Conservation (phyloP, 2,113 vertebrate species). For the Toxotes chatareus region DNA sequence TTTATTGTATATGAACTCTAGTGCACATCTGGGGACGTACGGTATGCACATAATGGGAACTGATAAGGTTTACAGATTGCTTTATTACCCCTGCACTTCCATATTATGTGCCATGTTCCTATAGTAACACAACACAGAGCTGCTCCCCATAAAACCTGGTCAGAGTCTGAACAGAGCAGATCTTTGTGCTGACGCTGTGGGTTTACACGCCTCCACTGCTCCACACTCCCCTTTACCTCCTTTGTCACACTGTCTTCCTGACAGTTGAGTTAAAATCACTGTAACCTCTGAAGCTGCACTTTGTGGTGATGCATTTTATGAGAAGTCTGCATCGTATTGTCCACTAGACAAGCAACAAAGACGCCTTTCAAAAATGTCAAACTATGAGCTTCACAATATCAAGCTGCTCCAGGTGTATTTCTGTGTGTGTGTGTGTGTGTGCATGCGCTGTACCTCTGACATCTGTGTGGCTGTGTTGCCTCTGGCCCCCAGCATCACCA, state of each 20-base stretch:
- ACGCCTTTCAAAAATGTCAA: background rate
- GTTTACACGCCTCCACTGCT: background rate
- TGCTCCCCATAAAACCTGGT: background rate
- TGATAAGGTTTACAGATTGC: slow-evolving; percentile 33
- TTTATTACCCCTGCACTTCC: slow-evolving; percentile 26
- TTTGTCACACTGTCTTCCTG: background rate
- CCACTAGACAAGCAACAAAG: background rate
- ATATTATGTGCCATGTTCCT: slow-evolving; percentile 6
- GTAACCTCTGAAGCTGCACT: too few species aligned
- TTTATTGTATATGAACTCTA: too few species aligned
- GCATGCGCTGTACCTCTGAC: slow-evolving; percentile 83
- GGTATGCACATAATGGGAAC: slow-evolving; percentile 8
- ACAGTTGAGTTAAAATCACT: too few species aligned
- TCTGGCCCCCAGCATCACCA: slow-evolving; percentile 88
- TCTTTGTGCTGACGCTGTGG: slow-evolving; percentile 7
- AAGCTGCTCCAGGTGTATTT: background rate
- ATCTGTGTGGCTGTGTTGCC: slow-evolving; percentile 89
- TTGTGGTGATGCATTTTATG: too few species aligned
- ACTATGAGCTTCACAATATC: background rate
- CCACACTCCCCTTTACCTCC: background rate
- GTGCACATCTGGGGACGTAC: background rate
- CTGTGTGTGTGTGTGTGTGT: background rate
- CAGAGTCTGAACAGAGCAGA: slow-evolving; percentile 14
- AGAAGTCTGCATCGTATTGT: too few species aligned
- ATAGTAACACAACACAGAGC: slow-evolving; percentile 37